Conservation (phyloP, 2,888 invertebrate species). For the Eupithecia insigniata region DNA sequence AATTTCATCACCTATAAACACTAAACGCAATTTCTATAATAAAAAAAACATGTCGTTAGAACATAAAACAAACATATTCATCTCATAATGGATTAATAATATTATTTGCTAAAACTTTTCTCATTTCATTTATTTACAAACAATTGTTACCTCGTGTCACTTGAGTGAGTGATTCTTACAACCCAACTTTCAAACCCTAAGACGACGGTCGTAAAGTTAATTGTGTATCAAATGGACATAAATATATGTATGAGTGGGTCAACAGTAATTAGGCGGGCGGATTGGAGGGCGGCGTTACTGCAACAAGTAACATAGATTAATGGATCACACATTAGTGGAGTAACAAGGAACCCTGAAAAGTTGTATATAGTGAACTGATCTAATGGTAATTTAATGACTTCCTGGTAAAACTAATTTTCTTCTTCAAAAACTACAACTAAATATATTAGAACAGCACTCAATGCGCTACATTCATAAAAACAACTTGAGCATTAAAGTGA, state of each 20-base stretch:
- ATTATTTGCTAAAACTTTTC: neutral
- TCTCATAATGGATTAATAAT: no score
- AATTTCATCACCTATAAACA: no score
- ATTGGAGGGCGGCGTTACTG: neutral
- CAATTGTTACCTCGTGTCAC: no score
- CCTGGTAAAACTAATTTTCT: neutral
- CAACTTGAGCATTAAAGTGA: neutral
- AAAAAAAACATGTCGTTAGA: no score
- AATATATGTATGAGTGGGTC: neutral
- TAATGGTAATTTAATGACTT: conserved; percentile 5
- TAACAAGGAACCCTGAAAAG: neutral
- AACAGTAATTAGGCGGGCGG: neutral
- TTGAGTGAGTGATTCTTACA: no score
- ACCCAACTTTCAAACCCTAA: no score
- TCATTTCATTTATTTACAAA: no score
- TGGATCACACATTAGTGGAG: neutral
- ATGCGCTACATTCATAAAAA: conserved; percentile 16
- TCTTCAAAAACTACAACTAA: neutral
- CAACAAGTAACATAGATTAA: neutral
- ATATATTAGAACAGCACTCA: conserved; percentile 13
- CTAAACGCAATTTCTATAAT: no score
- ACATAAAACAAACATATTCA: no score
- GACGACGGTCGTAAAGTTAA: no score
- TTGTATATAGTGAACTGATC: neutral
- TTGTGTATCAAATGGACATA: neutral